phyloP scores from a whole-genome alignment of 2,797 vertebrate genomes.

The Setipinna tenuifilis region DNA sequence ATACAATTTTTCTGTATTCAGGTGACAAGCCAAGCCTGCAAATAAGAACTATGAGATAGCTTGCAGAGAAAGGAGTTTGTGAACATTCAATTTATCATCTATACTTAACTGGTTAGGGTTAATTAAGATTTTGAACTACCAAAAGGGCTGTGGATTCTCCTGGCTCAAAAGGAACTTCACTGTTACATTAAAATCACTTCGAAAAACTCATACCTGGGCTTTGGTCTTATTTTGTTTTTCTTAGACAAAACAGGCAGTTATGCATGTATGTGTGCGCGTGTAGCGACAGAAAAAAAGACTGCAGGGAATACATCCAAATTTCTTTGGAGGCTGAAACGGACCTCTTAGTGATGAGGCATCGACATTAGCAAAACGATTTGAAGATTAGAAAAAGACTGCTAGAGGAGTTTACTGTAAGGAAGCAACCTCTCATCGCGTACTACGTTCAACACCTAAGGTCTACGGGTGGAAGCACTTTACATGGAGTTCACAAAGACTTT shows the following conservation, averaged over 20 bases:
- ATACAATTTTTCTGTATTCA: not conserved
- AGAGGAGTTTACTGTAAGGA: not conserved
- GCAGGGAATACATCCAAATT: not conserved
- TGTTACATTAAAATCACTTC: not conserved
- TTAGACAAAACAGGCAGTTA: not conserved
- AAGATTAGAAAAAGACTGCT: not conserved
- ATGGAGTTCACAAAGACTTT: slow-evolving; percentile 11
- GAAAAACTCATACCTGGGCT: not conserved
- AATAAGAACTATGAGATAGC: not conserved
- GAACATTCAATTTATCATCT: not conserved
- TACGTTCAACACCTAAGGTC: slow-evolving; percentile 14
- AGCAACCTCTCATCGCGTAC: not conserved
- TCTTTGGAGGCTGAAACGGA: not conserved
- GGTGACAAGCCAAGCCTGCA: not conserved
- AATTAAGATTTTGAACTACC: not conserved
- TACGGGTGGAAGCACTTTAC: not conserved
- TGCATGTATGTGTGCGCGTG: not conserved
- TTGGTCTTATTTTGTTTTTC: not conserved
- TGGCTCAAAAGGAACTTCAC: not conserved
- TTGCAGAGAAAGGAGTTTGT: not conserved
- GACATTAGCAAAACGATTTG: not conserved
- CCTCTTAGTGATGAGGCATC: not conserved
- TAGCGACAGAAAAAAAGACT: not conserved
- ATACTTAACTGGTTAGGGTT: not conserved
- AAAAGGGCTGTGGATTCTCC: not conserved